Evolutionary conservation across 2,113 vertebrate genomes (phyloP).

Genomic region (Oncorhynchus keta): DNA sequence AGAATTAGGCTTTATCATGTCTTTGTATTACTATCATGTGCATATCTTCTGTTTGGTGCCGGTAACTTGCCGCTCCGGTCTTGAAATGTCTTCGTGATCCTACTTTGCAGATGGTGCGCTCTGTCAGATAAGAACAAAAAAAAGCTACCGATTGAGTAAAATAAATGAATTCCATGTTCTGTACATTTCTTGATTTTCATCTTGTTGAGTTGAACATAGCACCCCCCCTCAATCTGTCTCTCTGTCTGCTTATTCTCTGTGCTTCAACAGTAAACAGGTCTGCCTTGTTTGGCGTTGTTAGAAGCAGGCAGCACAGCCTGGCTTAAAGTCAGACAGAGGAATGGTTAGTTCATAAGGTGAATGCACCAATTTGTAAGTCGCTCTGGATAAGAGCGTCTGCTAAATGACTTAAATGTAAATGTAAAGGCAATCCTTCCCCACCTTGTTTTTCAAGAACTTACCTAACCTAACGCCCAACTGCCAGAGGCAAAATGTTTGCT

Average conservation of each 20-base stretch:
- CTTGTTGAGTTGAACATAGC: not conserved
- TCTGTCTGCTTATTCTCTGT: not conserved
- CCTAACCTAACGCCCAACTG: not conserved
- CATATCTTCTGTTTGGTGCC: too few species aligned
- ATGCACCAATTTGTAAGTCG: too few species aligned
- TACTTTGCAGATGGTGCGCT: not conserved
- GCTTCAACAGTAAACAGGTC: constrained; percentile 58
- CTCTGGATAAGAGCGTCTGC: too few species aligned
- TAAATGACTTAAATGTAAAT: too few species aligned
- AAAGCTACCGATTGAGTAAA: not conserved
- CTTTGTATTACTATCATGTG: too few species aligned
- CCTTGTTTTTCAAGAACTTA: not conserved
- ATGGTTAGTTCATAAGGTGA: not conserved
- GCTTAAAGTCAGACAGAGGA: not conserved
- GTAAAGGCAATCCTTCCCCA: not conserved
- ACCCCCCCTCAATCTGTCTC: too few species aligned
- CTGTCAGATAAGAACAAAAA: not conserved
- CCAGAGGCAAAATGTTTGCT: not conserved
- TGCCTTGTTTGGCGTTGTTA: constrained; percentile 62
- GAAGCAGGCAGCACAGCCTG: constrained; percentile 38
- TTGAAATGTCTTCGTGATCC: not conserved
- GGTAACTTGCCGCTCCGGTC: too few species aligned
- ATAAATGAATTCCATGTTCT: not conserved
- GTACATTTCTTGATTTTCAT: not conserved
- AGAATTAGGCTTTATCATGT: too few species aligned